Evolutionary conservation across 2,797 vertebrate species (phyloP), one percentile per base, ranked within the genome.

Genomic region (Cossypha dichroa): DNA sequence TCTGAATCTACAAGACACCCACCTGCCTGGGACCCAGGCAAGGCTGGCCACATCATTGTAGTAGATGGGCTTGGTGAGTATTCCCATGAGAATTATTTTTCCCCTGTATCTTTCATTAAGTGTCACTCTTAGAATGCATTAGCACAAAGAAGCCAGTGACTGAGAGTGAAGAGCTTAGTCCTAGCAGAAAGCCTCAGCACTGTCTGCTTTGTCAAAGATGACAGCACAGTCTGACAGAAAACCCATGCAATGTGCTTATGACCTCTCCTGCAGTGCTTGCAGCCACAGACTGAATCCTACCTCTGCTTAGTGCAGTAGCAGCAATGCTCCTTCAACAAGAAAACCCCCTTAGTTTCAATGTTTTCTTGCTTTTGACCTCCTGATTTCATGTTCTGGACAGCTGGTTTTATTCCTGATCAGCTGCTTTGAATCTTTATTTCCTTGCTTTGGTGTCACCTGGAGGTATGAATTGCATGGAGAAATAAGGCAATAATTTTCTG

Each of bases 401-500:
- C 41, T 55, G 66, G 22, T 62, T 79, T 73, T 73, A 56, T 52
- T 85, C 43, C 28, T 41, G 6, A 51, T 86, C 52, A 67, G 9
- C n/a, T 58, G 17, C 48, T 74, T 83, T 43, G 74, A 48, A 43
- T 52, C 6, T 48, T 33, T 78, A 45, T 85, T 78, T 72, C 60
- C 51, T 77, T 77, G 58, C 51, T 91, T 80, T 72, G 13, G 8
- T 87, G 29, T 68, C 33, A 68, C 45, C 49, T 68, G 68, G 22
- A 83, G 49, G 43, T 52, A 58, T 41, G 75, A 45, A 29, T 77
- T 85, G 26, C 13, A 4, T 34, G 8, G 40, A 80, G 75, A 68
- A 94, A 73, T 38, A 63, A 70, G 33, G 43, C 81, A 92, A 54
- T 62, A 73, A 22, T 76, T 88, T 94, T 95, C 49, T 90, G 76